These are phyloP conservation scores for Trichopria drosophilae DNA, from an alignment of 2,888 invertebrate genomes.

Conservation along the genomic window DNA sequence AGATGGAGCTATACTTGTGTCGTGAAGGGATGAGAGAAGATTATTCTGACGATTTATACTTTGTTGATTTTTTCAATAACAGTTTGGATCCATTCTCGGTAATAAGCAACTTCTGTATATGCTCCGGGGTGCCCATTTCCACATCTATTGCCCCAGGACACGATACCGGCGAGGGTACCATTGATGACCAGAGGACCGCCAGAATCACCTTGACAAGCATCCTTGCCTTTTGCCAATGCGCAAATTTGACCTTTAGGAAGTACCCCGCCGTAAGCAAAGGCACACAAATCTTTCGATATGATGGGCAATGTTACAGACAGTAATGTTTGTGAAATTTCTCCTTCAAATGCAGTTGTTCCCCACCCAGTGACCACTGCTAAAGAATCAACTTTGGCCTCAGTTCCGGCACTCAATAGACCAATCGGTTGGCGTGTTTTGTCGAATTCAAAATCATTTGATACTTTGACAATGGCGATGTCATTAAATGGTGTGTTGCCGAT, in stretches of 20 bases:
- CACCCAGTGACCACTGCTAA: conserved; percentile 39
- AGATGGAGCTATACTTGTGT: no score
- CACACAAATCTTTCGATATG: no score
- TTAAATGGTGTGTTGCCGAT: no score
- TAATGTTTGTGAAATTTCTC: conserved; percentile 41
- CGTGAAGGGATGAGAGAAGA: no score
- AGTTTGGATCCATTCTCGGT: conserved; percentile 51
- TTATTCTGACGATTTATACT: no score
- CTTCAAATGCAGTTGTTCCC: conserved; percentile 38
- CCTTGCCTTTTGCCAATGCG: conserved; percentile 63
- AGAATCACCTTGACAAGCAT: conserved; percentile 59
- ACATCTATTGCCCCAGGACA: conserved; percentile 63
- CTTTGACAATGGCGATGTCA: conserved; percentile 63
- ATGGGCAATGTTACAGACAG: conserved; percentile 63
- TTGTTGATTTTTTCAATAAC: no score
- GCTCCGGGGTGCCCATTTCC: conserved; percentile 57
- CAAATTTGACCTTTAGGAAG: conserved; percentile 60
- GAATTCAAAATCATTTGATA: conserved; percentile 59
- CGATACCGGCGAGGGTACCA: conserved; percentile 58
- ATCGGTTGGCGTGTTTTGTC: conserved; percentile 59
- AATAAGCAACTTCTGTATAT: conserved; percentile 60
- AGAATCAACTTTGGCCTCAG: conserved; percentile 15
- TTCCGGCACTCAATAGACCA: conserved; percentile 53
- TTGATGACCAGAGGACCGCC: conserved; percentile 60
- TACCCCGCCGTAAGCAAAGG: conserved; percentile 53